Evolutionary conservation across 2,888 invertebrate genomes (phyloP).

Genomic region (Bombylius major): DNA sequence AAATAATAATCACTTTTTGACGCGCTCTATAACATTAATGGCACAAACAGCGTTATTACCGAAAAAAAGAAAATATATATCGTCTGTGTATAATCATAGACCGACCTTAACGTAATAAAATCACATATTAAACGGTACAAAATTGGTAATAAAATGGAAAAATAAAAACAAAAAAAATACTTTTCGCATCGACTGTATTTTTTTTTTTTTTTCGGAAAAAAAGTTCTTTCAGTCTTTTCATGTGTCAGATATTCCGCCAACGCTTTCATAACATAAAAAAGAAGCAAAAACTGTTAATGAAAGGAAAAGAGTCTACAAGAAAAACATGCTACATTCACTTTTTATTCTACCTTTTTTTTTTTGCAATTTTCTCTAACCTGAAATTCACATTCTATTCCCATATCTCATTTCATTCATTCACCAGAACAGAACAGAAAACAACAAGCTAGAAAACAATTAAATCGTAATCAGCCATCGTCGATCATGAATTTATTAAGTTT

Average conservation of each 20-base stretch:
- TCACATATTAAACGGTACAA: slow-evolving; percentile 4
- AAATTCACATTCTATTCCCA: background rate
- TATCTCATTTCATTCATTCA: background rate
- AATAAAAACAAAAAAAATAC: background rate
- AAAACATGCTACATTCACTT: background rate
- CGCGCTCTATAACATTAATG: too few relatives aligned
- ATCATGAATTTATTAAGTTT: slow-evolving; percentile 8
- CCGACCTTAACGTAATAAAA: slow-evolving; percentile 1
- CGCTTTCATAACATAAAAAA: too few relatives aligned
- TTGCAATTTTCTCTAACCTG: background rate
- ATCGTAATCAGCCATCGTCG: background rate
- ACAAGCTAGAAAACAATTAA: too few relatives aligned
- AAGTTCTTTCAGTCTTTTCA: too few relatives aligned
- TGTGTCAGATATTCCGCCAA: too few relatives aligned
- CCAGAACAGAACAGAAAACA: too few relatives aligned
- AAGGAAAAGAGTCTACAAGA: too few relatives aligned
- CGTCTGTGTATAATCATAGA: slow-evolving; percentile 1
- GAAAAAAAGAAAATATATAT: too few relatives aligned
- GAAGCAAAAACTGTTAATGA: too few relatives aligned
- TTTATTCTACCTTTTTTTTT: background rate
- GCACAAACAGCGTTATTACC: too few relatives aligned
- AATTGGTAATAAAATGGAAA: slow-evolving; percentile 6
- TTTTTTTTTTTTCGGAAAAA: too few relatives aligned
- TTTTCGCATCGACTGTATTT: background rate
- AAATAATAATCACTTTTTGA: too few relatives aligned